Percentiles rank a stretch among this genome's conserved stretches.
phyloP scores from a whole-genome alignment of 1,140 invertebrate genomes.

The Atopsyche davidsoni region DNA sequence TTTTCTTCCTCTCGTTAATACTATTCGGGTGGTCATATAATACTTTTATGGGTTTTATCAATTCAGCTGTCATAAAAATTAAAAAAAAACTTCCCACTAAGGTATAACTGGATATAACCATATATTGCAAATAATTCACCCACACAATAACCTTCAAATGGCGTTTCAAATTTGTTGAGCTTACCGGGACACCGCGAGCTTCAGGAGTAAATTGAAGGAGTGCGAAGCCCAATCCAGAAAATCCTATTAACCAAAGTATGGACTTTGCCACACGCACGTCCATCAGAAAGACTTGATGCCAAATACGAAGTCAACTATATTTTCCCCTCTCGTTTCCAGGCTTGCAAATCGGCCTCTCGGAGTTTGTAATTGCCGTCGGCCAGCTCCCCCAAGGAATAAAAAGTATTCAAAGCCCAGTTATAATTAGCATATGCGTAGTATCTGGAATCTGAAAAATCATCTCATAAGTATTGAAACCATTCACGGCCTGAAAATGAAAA shows the following conservation, averaged over 20 bases:
- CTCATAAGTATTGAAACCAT: no score
- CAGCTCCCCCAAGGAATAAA: conserved; percentile 21
- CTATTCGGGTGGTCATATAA: no score
- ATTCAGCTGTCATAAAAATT: no score
- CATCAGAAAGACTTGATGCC: conserved; percentile 7
- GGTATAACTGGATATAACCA: no score
- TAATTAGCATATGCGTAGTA: conserved; percentile 6
- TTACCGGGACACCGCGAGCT: no score
- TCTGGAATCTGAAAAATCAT: conserved; percentile 20
- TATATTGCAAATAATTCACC: no score
- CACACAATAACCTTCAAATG: no score
- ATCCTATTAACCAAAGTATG: conserved; percentile 4
- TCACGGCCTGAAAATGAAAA: neutral
- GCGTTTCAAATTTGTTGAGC: no score
- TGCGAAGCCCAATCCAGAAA: neutral
- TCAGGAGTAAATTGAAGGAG: conserved; percentile 2
- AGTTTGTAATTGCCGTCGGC: conserved; percentile 15
- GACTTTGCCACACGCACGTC: conserved; percentile 5
- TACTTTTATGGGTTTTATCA: no score
- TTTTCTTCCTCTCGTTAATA: no score
- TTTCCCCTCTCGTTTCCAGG: conserved; percentile 19
- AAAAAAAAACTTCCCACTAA: no score
- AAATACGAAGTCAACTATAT: conserved; percentile 3
- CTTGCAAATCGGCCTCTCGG: conserved; percentile 18
- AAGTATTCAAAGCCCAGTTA: conserved; percentile 16